Percentiles rank a stretch among this genome's conserved stretches.
phyloP scores from a whole-genome alignment of 64 coral and sea anemone species.

The Platygyra sinensis region DNA sequence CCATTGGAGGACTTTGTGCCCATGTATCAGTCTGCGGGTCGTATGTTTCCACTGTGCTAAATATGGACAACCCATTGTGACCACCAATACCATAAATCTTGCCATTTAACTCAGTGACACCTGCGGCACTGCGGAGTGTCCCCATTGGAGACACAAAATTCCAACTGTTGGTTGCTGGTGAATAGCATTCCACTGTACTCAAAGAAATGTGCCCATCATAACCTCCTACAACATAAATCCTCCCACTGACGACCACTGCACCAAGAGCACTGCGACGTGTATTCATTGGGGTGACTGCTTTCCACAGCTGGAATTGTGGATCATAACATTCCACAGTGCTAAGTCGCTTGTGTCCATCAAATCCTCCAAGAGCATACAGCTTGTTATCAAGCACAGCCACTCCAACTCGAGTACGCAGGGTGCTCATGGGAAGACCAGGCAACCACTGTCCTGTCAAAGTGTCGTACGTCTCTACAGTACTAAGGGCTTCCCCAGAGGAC shows the following conservation, averaged over 20 bases:
- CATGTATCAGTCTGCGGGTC: conserved; percentile 84
- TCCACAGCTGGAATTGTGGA: conserved; percentile 72
- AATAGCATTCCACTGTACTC: conserved; percentile 87
- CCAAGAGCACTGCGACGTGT: conserved; percentile 97
- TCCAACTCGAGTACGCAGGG: conserved; percentile 92
- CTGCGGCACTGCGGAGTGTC: conserved; percentile 94
- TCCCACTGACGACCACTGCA: conserved; percentile 77
- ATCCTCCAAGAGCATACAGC: conserved; percentile 95
- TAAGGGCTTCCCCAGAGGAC: conserved; percentile 90
- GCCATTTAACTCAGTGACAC: conserved; percentile 85
- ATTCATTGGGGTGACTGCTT: conserved; percentile 87
- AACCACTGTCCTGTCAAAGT: conserved; percentile 79
- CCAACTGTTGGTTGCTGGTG: conserved; percentile 82
- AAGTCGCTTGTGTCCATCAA: conserved; percentile 93
- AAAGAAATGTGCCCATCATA: conserved; percentile 99
- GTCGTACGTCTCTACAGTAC: conserved; percentile 91
- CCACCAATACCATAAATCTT: conserved; percentile 97
- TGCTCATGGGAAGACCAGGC: conserved; percentile 76
- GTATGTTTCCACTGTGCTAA: conserved; percentile 92
- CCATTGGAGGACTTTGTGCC: conserved; percentile 67
- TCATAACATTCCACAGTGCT: conserved; percentile 98
- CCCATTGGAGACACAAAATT: conserved; percentile 84
- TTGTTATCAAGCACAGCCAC: conserved; percentile 91
- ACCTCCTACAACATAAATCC: conserved; percentile 93
- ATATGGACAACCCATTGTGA: conserved; percentile 97